Evolutionary conservation across 1,140 invertebrate species (phyloP).

Genomic region (Galleria mellonella): DNA sequence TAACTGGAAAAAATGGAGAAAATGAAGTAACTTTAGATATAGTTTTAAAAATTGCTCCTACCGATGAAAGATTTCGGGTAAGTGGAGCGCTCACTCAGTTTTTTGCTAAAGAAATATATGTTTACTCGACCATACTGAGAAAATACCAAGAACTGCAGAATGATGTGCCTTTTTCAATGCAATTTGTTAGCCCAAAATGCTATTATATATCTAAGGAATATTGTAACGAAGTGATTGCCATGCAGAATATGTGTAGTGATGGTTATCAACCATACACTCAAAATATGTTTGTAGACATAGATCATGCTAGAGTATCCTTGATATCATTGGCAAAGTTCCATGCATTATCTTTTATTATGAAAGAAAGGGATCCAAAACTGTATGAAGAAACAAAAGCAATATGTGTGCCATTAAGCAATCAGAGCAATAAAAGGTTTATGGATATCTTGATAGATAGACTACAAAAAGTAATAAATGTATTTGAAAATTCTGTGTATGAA

Average conservation of each 20-base stretch:
- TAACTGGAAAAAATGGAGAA: slow-evolving; percentile 24
- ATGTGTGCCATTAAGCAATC: slow-evolving; percentile 43
- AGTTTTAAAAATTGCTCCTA: slow-evolving; percentile 56
- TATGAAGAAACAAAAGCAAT: slow-evolving; percentile 29
- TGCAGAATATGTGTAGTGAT: slow-evolving; percentile 48
- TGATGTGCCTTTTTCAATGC: slow-evolving; percentile 1
- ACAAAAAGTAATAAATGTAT: slow-evolving; percentile 38
- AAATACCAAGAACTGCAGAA: slow-evolving; percentile 31
- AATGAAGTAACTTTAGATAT: slow-evolving; percentile 25
- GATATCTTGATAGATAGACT: slow-evolving; percentile 47
- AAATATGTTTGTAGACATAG: slow-evolving; percentile 37
- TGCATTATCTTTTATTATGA: slow-evolving; percentile 48
- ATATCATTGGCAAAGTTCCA: slow-evolving; percentile 47
- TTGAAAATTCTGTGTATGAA: slow-evolving; percentile 33
- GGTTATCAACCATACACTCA: slow-evolving; percentile 38
- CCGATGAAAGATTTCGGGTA: slow-evolving; percentile 48
- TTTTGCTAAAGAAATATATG: slow-evolving; percentile 52
- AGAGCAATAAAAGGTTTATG: slow-evolving; percentile 43
- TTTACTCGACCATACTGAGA: slow-evolving; percentile 35
- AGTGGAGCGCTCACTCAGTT: slow-evolving; percentile 55
- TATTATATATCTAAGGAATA: slow-evolving; percentile 42
- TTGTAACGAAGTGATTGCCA: slow-evolving; percentile 48
- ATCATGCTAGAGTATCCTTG: slow-evolving; percentile 38
- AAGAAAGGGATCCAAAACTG: slow-evolving; percentile 20
- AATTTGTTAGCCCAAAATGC: slow-evolving; percentile 36